A percentile compares a stretch with the other conserved stretches of the same genome.
These are phyloP conservation scores for Calidris pugnax DNA, from an alignment of 2,113 vertebrate genomes.

Conservation along the genomic window DNA sequence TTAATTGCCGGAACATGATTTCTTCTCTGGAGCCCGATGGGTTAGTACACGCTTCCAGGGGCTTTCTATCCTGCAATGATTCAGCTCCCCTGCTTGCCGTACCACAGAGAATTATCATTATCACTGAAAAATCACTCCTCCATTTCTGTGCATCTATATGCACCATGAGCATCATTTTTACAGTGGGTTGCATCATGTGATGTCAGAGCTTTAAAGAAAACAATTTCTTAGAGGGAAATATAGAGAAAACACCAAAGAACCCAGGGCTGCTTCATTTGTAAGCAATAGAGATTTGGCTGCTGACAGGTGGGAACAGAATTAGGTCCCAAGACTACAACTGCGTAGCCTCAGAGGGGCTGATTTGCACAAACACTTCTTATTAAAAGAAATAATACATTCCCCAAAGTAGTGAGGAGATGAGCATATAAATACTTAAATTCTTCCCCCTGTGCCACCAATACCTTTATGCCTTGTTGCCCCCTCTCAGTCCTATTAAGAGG, in stretches of 20 bases:
- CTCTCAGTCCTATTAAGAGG: neutral
- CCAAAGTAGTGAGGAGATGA: neutral
- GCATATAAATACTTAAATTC: neutral
- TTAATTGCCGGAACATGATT: neutral
- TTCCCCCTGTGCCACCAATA: neutral
- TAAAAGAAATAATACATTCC: neutral
- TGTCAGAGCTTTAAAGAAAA: slow-evolving; percentile 42
- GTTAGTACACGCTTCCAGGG: neutral
- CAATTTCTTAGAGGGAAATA: neutral
- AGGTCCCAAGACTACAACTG: neutral
- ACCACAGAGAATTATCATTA: neutral
- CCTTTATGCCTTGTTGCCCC: neutral
- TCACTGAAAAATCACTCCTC: neutral
- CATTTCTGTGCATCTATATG: neutral
- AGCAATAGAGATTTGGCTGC: neutral
- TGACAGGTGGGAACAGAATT: neutral
- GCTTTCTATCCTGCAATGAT: neutral
- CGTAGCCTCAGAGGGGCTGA: neutral
- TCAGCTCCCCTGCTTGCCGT: neutral
- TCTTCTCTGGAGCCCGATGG: neutral
- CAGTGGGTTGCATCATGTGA: slow-evolving; percentile 65
- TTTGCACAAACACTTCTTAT: neutral
- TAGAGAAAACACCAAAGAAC: neutral
- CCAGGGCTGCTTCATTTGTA: neutral
- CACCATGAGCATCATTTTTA: slow-evolving; percentile 26